Conservation (phyloP, 1,140 invertebrate genomes). For the Procambarus virginalis region DNA sequence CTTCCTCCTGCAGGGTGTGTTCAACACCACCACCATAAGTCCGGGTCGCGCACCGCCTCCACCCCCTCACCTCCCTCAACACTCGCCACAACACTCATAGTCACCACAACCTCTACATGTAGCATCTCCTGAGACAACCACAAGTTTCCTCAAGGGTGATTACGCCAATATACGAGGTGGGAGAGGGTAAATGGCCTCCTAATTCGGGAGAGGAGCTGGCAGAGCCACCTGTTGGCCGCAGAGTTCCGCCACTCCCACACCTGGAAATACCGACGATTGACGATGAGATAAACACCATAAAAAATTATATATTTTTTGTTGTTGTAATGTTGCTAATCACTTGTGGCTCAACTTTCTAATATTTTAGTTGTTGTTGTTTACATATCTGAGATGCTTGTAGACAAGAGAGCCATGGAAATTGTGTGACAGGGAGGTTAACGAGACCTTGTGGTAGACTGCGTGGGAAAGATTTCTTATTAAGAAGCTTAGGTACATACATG, state of each 20-base stretch:
- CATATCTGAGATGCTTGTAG: too few species aligned
- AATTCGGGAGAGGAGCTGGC: not conserved
- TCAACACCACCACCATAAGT: conserved; percentile 5
- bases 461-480: too few species aligned
- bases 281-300: not conserved
- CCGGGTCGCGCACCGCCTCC: conserved; percentile 13
- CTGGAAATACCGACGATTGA: conserved; percentile 1
- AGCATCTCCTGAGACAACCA: not conserved
- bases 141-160: not conserved
- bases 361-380: too few species aligned
- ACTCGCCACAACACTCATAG: not conserved
- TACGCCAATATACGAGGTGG: not conserved
- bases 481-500: too few species aligned
- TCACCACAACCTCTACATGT: not conserved
- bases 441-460: too few species aligned
- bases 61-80: not conserved
- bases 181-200: not conserved
- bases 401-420: too few species aligned
- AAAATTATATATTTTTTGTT: too few species aligned
- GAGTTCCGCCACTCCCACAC: not conserved
- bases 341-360: too few species aligned
- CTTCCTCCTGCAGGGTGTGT: conserved; percentile 46
- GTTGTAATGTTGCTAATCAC: too few species aligned
- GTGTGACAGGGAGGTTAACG: too few species aligned
- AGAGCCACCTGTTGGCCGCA: conserved; percentile 28